A percentile compares a stretch with the other conserved stretches of the same genome.
Conservation (phyloP, 2,888 invertebrate species). For the Macropis europaea region DNA sequence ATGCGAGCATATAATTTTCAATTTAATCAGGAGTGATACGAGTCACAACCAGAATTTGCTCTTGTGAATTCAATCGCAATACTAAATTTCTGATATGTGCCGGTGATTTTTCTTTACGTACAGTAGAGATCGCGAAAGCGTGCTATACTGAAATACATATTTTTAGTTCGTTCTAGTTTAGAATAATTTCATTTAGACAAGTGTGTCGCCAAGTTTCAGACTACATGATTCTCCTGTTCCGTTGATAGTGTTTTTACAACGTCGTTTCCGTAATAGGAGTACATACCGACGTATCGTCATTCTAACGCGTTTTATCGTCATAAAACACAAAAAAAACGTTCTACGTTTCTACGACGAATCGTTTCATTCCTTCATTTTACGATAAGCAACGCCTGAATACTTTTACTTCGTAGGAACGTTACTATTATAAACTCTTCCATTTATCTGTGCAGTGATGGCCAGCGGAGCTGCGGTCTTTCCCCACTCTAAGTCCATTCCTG, state of each 20-base stretch:
- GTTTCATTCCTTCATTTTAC: neutral
- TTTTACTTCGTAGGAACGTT: neutral
- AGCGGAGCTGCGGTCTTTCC: too few species aligned
- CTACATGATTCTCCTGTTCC: slow-evolving; percentile 7
- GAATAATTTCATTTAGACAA: slow-evolving; percentile 1
- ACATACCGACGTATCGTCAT: neutral
- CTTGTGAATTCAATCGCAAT: too few species aligned
- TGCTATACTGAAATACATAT: neutral
- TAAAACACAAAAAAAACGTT: slow-evolving; percentile 2
- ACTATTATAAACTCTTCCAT: too few species aligned
- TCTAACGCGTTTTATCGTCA: neutral
- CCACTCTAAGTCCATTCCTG: too few species aligned
- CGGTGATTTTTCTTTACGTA: too few species aligned
- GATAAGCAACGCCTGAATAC: neutral
- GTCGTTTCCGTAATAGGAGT: slow-evolving; percentile 23
- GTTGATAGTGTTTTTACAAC: slow-evolving; percentile 27
- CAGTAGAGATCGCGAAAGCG: too few species aligned
- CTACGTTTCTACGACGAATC: neutral
- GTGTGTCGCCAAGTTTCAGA: neutral
- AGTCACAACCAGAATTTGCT: too few species aligned
- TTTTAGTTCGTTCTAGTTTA: neutral
- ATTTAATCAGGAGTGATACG: too few species aligned
- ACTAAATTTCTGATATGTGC: too few species aligned
- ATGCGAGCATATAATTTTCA: too few species aligned
- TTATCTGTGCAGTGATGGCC: too few species aligned